phyloP scores from a whole-genome alignment of 2,797 vertebrate species.

The Hypotaenidia philippensis region DNA sequence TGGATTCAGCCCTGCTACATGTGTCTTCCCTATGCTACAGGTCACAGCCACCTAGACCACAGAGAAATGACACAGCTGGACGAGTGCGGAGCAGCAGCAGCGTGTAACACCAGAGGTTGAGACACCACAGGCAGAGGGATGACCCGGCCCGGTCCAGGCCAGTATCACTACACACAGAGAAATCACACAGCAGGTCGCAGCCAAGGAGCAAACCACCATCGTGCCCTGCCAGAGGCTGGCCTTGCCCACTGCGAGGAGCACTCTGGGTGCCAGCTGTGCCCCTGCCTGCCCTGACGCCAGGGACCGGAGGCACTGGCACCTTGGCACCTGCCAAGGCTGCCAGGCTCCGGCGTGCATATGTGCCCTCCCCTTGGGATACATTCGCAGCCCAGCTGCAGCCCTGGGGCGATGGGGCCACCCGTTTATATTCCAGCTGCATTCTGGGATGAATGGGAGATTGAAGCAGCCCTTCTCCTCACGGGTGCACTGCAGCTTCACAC shows the following conservation, averaged over 20 bases:
- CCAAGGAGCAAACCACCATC: background rate
- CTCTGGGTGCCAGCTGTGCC: background rate
- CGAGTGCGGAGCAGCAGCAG: too few relatives aligned
- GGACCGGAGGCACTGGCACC: background rate
- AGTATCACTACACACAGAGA: background rate
- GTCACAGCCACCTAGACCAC: too few relatives aligned
- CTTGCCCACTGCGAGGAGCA: accelerated
- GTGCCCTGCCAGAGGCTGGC: background rate
- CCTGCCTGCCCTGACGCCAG: accelerated
- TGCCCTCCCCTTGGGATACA: accelerated
- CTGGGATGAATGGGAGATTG: accelerated
- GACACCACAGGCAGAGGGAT: background rate
- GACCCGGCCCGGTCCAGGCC: background rate
- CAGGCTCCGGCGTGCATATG: accelerated
- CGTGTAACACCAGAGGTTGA: too few relatives aligned
- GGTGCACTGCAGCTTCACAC: background rate
- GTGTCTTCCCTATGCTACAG: too few relatives aligned
- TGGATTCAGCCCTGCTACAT: too few relatives aligned
- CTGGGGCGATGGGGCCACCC: background rate
- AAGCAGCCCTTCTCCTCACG: accelerated
- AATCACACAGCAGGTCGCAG: background rate
- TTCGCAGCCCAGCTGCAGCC: background rate
- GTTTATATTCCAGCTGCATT: background rate
- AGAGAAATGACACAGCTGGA: too few relatives aligned
- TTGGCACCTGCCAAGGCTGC: background rate